Conservation (phyloP, 1,140 invertebrate species). For the Caenorhabditis briggsae region DNA sequence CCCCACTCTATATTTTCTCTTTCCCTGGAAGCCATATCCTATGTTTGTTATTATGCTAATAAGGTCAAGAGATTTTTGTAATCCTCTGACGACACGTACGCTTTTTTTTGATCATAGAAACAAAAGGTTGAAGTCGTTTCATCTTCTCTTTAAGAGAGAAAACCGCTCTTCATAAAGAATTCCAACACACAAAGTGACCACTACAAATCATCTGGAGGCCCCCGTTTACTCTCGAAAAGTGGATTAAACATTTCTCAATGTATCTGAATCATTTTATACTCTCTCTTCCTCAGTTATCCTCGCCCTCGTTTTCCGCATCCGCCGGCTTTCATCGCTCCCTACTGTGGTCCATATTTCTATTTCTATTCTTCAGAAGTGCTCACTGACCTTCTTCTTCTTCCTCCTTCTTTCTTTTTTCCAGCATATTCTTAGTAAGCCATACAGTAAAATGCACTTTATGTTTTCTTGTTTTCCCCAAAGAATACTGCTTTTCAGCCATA, state of each 20-base stretch:
- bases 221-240: background rate
- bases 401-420: background rate
- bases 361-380: conserved; percentile 30
- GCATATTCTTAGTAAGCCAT: background rate
- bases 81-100: background rate
- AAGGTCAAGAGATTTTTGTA: conserved; percentile 3
- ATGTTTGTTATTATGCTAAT: background rate
- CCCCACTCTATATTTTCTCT: background rate
- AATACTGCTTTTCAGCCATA: background rate
- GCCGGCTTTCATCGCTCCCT: background rate
- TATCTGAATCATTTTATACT: conserved; percentile 33
- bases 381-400: conserved; percentile 25
- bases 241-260: conserved; percentile 20
- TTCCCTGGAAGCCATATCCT: background rate
- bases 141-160: background rate
- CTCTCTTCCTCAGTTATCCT: background rate
- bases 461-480: background rate
- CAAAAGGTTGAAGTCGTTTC: background rate
- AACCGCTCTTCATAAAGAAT: background rate
- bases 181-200: conserved; percentile 7
- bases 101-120: background rate
- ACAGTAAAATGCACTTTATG: conserved; percentile 12
- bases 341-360: conserved; percentile 48
- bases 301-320: conserved; percentile 33
- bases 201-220: conserved; percentile 11